Evolutionary conservation across 1,140 invertebrate species (phyloP).

Genomic region (Diachasmimorpha longicaudata): DNA sequence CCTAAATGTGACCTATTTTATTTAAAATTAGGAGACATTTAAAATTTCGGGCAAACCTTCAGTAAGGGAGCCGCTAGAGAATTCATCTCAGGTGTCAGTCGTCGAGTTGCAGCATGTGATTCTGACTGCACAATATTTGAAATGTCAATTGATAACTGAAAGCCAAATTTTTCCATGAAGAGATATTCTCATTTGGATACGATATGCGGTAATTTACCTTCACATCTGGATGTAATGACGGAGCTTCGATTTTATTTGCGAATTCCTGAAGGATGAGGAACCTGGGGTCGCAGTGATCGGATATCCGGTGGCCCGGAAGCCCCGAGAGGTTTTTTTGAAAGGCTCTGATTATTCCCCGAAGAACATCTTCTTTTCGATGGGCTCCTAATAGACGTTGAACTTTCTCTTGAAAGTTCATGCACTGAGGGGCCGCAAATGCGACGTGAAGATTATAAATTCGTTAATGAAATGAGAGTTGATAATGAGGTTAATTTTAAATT

Average conservation of each 20-base stretch:
- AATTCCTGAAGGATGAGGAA: constrained; percentile 41
- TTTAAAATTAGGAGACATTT: too few relatives aligned
- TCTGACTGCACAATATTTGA: not conserved
- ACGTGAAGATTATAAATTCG: too few relatives aligned
- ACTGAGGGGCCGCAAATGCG: constrained; percentile 29
- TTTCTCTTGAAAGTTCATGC: constrained; percentile 42
- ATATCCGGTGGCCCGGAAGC: constrained; percentile 39
- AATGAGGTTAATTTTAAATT: not conserved
- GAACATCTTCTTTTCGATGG: constrained; percentile 37
- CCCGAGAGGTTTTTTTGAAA: constrained; percentile 33
- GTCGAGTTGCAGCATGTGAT: not conserved
- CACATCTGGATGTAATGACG: constrained; percentile 28
- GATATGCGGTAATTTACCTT: constrained; percentile 23
- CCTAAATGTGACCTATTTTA: too few relatives aligned
- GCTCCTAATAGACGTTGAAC: constrained; percentile 37
- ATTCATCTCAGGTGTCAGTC: not conserved
- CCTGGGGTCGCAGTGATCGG: constrained; percentile 38
- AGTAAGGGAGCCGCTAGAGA: not conserved
- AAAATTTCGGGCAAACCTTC: not conserved
- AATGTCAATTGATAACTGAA: constrained; percentile 41
- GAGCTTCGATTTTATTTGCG: not conserved
- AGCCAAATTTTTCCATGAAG: not conserved
- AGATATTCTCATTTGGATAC: not conserved
- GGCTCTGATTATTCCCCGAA: constrained; percentile 34
- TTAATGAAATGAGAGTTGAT: not conserved